Base-by-base conservation (phyloP, 2,113 vertebrate species). In the Hyaena hyaena region DNA sequence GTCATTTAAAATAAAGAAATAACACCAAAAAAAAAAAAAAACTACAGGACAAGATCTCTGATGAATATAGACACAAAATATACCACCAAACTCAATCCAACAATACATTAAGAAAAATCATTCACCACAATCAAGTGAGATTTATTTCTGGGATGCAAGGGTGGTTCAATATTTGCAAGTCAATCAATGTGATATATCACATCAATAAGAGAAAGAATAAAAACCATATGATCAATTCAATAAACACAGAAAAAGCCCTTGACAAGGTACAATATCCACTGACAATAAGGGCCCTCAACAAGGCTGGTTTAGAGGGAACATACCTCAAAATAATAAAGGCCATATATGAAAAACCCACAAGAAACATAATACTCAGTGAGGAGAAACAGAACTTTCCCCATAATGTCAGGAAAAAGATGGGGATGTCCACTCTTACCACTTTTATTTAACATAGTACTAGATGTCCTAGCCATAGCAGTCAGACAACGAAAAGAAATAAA, bases 1-100 rank as follows among this genome's bases (percentile, higher is more conserved):
- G 28, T 93, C 84, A 90, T 85, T 97, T 93, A 88, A 97, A 93
- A 91, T 39, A 90, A 76, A 74, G 45, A 95, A 69, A 89, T 17
- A 39, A 84, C 26, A 80, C 50, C 53, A 53, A 53, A 53, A 53
- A 15, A 53, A 53, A 83, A 93, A 63, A 43, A 63, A 95, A 84
- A 83, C 74, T 77, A 31, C 8, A 48, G 43, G 43, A 7, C 26
- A 77, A 31, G 15, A 77, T 48, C 45, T 76, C 43, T 76, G 24
- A 76, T 28, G 26, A 76, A 48, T 26, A 28, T 9, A 76, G 43
- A 4, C 48, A 26, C 74, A 76, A 48, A 45, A 77, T 48, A 74
- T 74, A 74, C 23, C 26, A 45, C 6, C 73, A 74, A 74, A 77
- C 43, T 48, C 43, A 77, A 77, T 31, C 74, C 26, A 48, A 77